These are phyloP conservation scores for Uloborus diversus DNA, from an alignment of 1,140 invertebrate genomes.

Conservation along the genomic window DNA sequence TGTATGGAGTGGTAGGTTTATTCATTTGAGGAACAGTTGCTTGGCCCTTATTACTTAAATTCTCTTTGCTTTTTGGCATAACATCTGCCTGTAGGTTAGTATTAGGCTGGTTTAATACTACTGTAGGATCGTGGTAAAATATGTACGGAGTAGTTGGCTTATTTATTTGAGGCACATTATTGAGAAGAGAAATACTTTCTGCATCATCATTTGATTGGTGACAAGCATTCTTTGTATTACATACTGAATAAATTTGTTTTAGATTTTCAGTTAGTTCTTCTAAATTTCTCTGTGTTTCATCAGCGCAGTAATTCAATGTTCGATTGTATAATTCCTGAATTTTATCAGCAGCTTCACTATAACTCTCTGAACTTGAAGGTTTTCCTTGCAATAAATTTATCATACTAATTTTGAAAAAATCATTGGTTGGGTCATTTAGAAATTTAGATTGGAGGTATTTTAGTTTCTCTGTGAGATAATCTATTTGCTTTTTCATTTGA, in stretches of 20 bases:
- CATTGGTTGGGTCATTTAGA: neutral
- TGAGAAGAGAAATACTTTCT: too few species aligned
- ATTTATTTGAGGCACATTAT: too few species aligned
- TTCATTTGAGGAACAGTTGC: too few species aligned
- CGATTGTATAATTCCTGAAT: constrained; percentile 22
- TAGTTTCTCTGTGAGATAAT: neutral
- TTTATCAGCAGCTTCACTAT: constrained; percentile 12
- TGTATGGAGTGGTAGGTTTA: neutral
- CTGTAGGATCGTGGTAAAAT: neutral
- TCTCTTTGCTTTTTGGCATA: neutral
- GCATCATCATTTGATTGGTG: too few species aligned
- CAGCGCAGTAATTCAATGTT: neutral
- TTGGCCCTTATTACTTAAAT: neutral
- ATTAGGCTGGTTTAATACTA: neutral
- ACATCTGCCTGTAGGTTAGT: neutral
- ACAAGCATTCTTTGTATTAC: too few species aligned
- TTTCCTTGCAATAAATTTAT: neutral
- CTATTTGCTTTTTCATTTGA: neutral
- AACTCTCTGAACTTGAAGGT: neutral
- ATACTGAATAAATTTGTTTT: neutral
- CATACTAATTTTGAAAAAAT: neutral
- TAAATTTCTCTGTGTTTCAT: neutral
- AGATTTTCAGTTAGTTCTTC: neutral
- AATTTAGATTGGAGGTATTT: neutral
- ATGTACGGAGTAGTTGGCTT: neutral